phyloP scores from a whole-genome alignment of 2,113 vertebrate genomes.

The Pterophyllum scalare region DNA sequence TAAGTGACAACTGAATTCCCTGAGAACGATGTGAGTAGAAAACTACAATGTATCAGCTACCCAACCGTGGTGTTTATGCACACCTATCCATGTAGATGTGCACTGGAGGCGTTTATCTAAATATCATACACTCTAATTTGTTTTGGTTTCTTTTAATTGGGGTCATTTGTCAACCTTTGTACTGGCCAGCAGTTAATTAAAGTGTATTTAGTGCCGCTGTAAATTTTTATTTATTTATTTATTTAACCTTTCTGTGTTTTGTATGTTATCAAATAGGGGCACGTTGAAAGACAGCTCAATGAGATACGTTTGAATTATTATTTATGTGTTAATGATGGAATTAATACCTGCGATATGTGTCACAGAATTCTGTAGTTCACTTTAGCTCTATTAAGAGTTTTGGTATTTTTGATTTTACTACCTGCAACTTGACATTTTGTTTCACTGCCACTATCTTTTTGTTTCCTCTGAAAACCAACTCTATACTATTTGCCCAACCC shows the following conservation, averaged over 20 bases:
- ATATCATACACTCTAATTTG: neutral
- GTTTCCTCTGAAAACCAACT: neutral
- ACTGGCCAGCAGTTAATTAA: conserved; percentile 1
- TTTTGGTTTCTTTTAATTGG: conserved; percentile 11
- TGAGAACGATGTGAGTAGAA: conserved; percentile 23
- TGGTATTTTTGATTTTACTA: neutral
- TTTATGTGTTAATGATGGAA: neutral
- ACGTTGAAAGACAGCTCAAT: neutral
- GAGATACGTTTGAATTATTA: neutral
- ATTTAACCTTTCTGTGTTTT: neutral
- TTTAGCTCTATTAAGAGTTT: neutral
- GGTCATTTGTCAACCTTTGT: neutral
- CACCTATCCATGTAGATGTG: neutral
- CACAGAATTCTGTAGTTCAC: neutral
- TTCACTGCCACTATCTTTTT: neutral
- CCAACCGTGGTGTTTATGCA: neutral
- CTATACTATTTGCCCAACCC: neutral
- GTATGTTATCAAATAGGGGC: neutral
- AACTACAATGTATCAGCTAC: conserved; percentile 12
- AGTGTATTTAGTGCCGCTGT: neutral
- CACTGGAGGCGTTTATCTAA: conserved; percentile 1
- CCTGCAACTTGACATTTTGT: neutral
- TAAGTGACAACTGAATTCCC: conserved; percentile 51
- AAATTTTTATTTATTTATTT: neutral
- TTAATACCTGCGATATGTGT: neutral